Evolutionary conservation across 2,113 vertebrate species (phyloP), one percentile per base, ranked within the genome.

Genomic region (Mugil cephalus): DNA sequence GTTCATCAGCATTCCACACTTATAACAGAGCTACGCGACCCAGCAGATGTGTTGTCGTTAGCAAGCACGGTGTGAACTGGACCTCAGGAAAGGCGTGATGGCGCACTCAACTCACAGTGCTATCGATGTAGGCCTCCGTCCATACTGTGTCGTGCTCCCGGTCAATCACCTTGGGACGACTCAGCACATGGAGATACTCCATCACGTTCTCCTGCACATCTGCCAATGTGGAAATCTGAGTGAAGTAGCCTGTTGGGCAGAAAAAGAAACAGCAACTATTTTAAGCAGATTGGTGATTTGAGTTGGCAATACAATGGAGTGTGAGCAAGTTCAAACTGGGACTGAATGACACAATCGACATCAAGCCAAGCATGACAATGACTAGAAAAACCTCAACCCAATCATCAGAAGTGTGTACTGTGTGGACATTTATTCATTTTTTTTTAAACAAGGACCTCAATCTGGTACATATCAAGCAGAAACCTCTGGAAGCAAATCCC

Each of bases 151-250:
- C 98, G 0, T 99, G 98, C 59, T 99, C 97, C 79, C 95, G 97
- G 91, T 99, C 97, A 15, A 99, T 99, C 48, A 99, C 98, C 86
- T 99, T 99, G 13, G 98, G 97, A 8, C 98, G 93, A 88, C 98
- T 99, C 56, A 99, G 95, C 19, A 99, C 98, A 0, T 99, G 98
- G 10, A 99, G 96, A 77, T 99, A 99, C 83, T 99, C 97, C 97
- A 99, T 99, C 77, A 99, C 97, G 0, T 99, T 99, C 89, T 99
- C 98, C 64, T 99, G 98, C 58, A 99, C 97, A 2, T 99, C 98
- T 34, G 98, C 98, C 91, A 99, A 71, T 0, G 98, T 99, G 50
- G 97, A 99, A 78, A 99, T 99, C 88, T 99, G 97, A 53, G 98
- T 98, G 66, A 99, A 99, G 88, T 98, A 99, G 1, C 98, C 98